phyloP scores from a whole-genome alignment of 1,140 invertebrate genomes.

The Lordiphosa mommai region DNA sequence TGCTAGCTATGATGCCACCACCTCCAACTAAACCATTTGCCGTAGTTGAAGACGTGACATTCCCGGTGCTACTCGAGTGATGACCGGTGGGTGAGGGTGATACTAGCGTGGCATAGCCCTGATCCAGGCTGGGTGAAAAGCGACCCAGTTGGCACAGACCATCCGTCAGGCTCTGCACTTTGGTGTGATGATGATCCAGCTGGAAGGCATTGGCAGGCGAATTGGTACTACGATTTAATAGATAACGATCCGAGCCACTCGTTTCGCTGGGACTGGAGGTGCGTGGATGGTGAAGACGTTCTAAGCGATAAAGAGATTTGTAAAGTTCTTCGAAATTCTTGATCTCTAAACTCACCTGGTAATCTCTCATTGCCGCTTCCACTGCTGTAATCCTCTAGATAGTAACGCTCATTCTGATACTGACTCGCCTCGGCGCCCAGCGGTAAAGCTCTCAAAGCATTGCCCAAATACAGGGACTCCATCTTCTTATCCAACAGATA shows the following conservation, averaged over 20 bases:
- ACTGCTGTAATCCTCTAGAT: slow-evolving; percentile 73
- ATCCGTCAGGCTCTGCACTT: slow-evolving; percentile 75
- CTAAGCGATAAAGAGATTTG: not conserved
- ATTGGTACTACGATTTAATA: slow-evolving; percentile 71
- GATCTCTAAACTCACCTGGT: slow-evolving; percentile 55
- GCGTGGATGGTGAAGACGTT: slow-evolving; percentile 62
- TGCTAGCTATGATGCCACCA: slow-evolving; percentile 47
- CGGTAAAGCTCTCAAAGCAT: slow-evolving; percentile 62
- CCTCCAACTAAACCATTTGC: slow-evolving; percentile 25
- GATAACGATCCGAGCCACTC: slow-evolving; percentile 77
- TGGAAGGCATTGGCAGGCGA: slow-evolving; percentile 70
- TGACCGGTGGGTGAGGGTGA: slow-evolving; percentile 81
- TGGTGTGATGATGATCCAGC: slow-evolving; percentile 63
- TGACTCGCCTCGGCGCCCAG: slow-evolving; percentile 71
- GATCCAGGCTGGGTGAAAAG: slow-evolving; percentile 84
- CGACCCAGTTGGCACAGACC: slow-evolving; percentile 77
- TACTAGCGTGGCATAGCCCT: slow-evolving; percentile 88
- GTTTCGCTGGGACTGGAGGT: slow-evolving; percentile 78
- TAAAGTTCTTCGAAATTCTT: not conserved
- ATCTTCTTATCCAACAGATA: slow-evolving; percentile 78
- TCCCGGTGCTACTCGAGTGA: slow-evolving; percentile 39
- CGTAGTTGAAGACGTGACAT: slow-evolving; percentile 54
- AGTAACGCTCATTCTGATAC: slow-evolving; percentile 76
- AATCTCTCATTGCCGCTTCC: slow-evolving; percentile 66
- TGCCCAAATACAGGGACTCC: slow-evolving; percentile 73